phyloP scores from a whole-genome alignment of 2,113 vertebrate genomes.

The Sminthopsis crassicaudata region DNA sequence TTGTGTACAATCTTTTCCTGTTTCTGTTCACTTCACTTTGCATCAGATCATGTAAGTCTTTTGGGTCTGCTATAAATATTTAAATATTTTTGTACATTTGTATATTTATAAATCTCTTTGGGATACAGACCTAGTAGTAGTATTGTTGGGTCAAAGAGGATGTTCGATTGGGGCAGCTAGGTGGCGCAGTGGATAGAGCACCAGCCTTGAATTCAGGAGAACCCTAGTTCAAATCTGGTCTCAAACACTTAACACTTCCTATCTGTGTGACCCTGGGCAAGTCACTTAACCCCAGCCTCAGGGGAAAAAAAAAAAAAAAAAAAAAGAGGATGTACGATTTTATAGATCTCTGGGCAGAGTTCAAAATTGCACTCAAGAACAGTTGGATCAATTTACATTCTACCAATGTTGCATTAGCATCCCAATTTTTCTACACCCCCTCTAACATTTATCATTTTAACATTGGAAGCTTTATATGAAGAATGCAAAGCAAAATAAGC shows the following conservation, averaged over 20 bases:
- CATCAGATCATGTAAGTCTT: background rate
- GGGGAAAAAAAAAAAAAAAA: too few relatives aligned
- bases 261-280: too few relatives aligned
- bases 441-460: background rate
- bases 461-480: background rate
- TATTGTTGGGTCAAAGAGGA: background rate
- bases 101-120: background rate
- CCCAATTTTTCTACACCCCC: background rate
- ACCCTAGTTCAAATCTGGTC: too few relatives aligned
- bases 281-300: too few relatives aligned
- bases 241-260: too few relatives aligned
- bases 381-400: background rate
- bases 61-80: background rate
- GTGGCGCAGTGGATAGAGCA: too few relatives aligned
- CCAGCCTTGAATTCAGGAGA: too few relatives aligned
- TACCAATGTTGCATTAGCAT: background rate
- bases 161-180: too few relatives aligned
- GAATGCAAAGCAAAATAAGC: background rate
- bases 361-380: background rate
- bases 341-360: background rate
- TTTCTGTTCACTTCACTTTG: background rate
- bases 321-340: background rate
- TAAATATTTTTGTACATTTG: background rate
- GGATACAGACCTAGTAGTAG: too few relatives aligned
- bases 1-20: background rate